Percentiles rank a stretch among this genome's conserved stretches.
Evolutionary conservation across 2,888 invertebrate genomes (phyloP).

Genomic region (Cryptocheilus praepositus): DNA sequence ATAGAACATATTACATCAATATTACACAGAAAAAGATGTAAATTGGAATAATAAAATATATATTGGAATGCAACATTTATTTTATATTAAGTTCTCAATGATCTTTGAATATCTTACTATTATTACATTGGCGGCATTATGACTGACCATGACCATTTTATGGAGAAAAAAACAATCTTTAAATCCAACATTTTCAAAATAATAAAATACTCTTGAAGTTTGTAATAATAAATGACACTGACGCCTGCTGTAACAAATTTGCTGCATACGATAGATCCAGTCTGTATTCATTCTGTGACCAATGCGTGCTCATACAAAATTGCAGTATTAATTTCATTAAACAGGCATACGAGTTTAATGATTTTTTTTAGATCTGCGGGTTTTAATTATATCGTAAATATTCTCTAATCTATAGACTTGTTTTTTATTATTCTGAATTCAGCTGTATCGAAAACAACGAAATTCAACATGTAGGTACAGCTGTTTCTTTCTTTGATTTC

Average conservation of each 20-base stretch:
- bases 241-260: conserved; percentile 35
- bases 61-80: conserved; percentile 67
- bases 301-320: conserved; percentile 41
- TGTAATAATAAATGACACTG: conserved; percentile 35
- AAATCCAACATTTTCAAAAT: conserved; percentile 37
- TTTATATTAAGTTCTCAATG: conserved; percentile 65
- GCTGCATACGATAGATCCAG: conserved; percentile 27
- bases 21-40: conserved; percentile 39
- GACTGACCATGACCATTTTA: conserved; percentile 24
- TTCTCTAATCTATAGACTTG: conserved; percentile 33
- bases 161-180: conserved; percentile 32
- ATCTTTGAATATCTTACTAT: conserved; percentile 43
- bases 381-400: conserved; percentile 35
- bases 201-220: conserved; percentile 45
- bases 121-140: conserved; percentile 38
- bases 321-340: conserved; percentile 14
- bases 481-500: conserved; percentile 27
- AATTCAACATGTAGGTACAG: conserved; percentile 35
- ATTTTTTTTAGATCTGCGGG: conserved; percentile 26
- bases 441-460: conserved; percentile 39
- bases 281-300: conserved; percentile 28
- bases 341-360: conserved; percentile 32
- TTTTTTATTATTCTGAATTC: conserved; percentile 39
- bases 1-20: conserved; percentile 32
- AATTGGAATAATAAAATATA: conserved; percentile 52